Evolutionary conservation across 1,140 invertebrate genomes (phyloP).

Genomic region (Conopomorpha cramerella): DNA sequence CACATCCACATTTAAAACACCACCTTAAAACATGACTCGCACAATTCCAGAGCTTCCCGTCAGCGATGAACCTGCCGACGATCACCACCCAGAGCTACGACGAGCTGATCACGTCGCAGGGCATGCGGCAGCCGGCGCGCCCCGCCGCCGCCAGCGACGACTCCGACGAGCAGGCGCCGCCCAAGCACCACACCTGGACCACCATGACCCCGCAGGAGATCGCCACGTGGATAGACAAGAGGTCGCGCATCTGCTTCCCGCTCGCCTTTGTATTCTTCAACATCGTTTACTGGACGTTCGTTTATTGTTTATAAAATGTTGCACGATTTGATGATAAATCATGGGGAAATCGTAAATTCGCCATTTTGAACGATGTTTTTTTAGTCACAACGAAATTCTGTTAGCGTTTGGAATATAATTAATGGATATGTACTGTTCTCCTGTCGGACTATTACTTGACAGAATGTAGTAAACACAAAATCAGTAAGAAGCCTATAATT

Average conservation of each 20-base stretch:
- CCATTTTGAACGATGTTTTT: too few species aligned
- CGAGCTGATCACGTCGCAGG: conserved; percentile 46
- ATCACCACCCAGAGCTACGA: conserved; percentile 69
- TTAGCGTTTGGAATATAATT: too few species aligned
- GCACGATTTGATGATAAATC: too few species aligned
- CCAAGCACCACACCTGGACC: conserved; percentile 66
- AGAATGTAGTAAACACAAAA: too few species aligned
- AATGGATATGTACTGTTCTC: too few species aligned
- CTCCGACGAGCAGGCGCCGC: conserved; percentile 31
- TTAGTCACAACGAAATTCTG: too few species aligned
- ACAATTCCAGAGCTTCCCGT: conserved; percentile 71
- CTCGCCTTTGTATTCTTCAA: conserved; percentile 81
- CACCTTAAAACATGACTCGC: too few species aligned
- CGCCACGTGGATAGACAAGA: conserved; percentile 82
- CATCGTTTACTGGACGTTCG: conserved; percentile 83
- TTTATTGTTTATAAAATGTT: conserved; percentile 60
- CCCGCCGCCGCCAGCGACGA: conserved; percentile 31
- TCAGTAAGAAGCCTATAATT: too few species aligned
- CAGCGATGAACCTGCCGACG: conserved; percentile 65
- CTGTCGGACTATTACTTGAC: too few species aligned
- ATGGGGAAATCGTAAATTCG: too few species aligned
- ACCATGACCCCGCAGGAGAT: conserved; percentile 87
- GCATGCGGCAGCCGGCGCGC: conserved; percentile 28
- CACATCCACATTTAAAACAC: too few species aligned
- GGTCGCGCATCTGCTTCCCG: conserved; percentile 79